Evolutionary conservation across 2,888 invertebrate species (phyloP).

Genomic region (Heliconius ismenius): DNA sequence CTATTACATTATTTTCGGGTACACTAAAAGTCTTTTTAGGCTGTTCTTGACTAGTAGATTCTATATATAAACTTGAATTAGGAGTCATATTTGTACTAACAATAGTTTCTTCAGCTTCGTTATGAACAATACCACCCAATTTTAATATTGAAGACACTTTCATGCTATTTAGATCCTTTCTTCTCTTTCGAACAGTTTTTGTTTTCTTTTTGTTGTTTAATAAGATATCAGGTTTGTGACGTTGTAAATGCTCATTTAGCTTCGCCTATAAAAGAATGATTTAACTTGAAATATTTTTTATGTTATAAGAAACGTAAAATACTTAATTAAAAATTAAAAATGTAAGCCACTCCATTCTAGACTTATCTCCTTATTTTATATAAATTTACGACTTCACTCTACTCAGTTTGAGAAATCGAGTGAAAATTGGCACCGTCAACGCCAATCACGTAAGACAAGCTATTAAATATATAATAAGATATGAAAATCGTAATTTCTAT

Average conservation of each 20-base stretch:
- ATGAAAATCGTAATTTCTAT: too few species aligned
- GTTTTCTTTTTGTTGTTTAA: conserved; percentile 50
- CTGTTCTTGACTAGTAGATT: neutral
- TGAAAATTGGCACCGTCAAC: neutral
- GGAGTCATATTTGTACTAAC: too few species aligned
- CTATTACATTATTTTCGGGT: neutral
- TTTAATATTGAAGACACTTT: conserved; percentile 25
- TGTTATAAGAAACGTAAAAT: neutral
- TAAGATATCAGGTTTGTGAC: conserved; percentile 49
- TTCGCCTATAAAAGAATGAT: conserved; percentile 53
- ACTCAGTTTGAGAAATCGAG: neutral
- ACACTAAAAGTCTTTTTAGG: neutral
- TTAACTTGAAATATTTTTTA: neutral
- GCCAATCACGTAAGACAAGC: too few species aligned
- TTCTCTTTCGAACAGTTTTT: conserved; percentile 59
- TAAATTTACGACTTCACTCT: neutral
- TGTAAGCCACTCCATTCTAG: too few species aligned
- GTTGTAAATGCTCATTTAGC: conserved; percentile 58
- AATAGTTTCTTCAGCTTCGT: conserved; percentile 33
- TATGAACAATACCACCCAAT: conserved; percentile 53
- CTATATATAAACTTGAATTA: neutral
- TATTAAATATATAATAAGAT: too few species aligned
- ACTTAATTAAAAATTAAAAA: neutral
- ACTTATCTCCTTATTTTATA: too few species aligned
- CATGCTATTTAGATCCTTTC: conserved; percentile 53